Percentiles rank a stretch among this genome's conserved stretches.
Conservation (phyloP, 2,113 vertebrate genomes). For the Alces alces region DNA sequence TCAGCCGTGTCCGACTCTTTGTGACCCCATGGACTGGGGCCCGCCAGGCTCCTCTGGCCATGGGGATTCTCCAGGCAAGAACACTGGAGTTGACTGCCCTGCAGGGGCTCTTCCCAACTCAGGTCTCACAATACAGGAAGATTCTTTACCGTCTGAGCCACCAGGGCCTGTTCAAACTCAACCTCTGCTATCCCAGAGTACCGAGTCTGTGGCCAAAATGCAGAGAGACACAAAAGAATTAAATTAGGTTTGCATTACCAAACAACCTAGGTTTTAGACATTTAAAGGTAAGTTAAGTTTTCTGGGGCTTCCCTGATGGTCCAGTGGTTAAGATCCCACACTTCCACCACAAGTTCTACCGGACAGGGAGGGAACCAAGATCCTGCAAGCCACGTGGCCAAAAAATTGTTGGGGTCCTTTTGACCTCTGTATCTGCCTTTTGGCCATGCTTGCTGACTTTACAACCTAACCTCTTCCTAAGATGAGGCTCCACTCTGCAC, state of each 20-base stretch:
- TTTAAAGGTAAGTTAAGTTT: neutral
- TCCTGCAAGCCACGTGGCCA: too few relatives aligned
- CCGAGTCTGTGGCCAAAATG: neutral
- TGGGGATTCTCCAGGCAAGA: neutral
- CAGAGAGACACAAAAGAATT: neutral
- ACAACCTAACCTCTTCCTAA: neutral
- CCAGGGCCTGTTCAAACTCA: neutral
- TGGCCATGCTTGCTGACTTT: neutral
- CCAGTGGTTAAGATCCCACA: neutral
- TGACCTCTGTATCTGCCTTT: neutral
- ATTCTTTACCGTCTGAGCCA: neutral
- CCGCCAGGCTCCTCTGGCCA: neutral
- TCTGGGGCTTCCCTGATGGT: neutral
- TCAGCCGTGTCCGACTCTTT: neutral
- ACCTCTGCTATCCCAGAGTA: neutral
- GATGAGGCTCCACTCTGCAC: neutral
- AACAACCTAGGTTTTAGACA: neutral
- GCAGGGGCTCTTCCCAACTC: neutral
- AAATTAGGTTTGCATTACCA: neutral
- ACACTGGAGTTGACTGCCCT: neutral
- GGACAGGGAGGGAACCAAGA: neutral
- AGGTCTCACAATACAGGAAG: neutral
- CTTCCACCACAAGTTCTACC: neutral
- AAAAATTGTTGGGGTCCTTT: neutral
- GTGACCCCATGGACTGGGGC: neutral